Conservation (phyloP, 2,113 vertebrate genomes). For the Engystomops pustulosus region DNA sequence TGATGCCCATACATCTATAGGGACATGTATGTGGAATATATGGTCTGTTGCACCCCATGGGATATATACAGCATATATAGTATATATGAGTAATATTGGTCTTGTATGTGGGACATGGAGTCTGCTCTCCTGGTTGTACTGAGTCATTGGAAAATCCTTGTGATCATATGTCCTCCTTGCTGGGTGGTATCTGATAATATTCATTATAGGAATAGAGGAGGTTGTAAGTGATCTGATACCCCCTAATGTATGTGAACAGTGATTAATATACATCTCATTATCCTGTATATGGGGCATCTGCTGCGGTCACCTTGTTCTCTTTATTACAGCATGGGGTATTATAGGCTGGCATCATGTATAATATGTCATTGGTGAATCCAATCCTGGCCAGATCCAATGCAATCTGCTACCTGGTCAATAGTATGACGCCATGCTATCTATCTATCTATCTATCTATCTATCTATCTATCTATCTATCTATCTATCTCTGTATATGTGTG, state of each 20-base stretch:
- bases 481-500: no score
- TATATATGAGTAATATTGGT: no score
- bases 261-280: neutral
- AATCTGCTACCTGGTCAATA: neutral
- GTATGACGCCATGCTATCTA: neutral
- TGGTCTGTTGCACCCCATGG: neutral
- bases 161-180: neutral
- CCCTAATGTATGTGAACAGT: neutral
- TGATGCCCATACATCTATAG: neutral
- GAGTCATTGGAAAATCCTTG: conserved; percentile 23
- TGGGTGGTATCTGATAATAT: neutral
- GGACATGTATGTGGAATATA: neutral
- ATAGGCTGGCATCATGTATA: neutral
- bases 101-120: no score
- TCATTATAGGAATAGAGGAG: neutral
- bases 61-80: neutral
- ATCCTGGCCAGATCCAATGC: neutral
- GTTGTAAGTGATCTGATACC: conserved; percentile 24
- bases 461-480: no score
- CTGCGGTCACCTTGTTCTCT: conserved; percentile 29
- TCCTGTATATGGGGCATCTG: neutral
- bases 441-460: no score
- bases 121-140: neutral
- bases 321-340: neutral
- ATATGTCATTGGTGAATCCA: neutral